Base-by-base conservation (phyloP, 2,888 invertebrate species). In the Iphiclides podalirius region DNA sequence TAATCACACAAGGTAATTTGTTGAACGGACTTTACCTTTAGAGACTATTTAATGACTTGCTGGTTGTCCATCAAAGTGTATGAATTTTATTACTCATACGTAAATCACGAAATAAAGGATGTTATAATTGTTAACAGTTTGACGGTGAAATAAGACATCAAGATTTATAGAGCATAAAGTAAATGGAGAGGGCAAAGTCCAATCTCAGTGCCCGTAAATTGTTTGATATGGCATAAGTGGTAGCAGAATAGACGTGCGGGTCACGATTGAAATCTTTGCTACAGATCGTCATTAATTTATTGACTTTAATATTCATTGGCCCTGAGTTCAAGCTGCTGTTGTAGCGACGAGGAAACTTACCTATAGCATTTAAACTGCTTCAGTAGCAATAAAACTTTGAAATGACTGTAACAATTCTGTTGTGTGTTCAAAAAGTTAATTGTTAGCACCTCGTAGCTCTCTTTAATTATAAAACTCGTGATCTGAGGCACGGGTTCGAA, bases 151-250 rank as follows among this genome's bases (percentile, higher is more conserved):
- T 47, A 50, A 52, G 53, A 42, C 53, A 43, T 42, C 23, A 50
- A 57, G 59, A 65, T 64, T 64, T 58, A 64, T 59, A 54, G 48
- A 47, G 49, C 59, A 55, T 66, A 72, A 74, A 77, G 79, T 69
- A 71, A 70, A 26, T 7, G 26, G 75, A 56, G 66, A 64, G 70
- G 39, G 72, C 74, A 71, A 74, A 69, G 69, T 58, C 64, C 67
- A 64, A 70, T 65, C 66, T 63, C 59, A 56, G 54, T 49, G 60
- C 60, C 69, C 68, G 74, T 81, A 76, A 81, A 83, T 80, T 79
- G 73, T 75, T 79, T 75, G 71, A 77, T 67, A 67, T 69, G 79
- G 73, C 77, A 72, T 63, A 61, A 60, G 57, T 67, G 62, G 67
- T 72, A 67, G 59, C 57, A 59, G 61, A 66, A 64, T 61, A 66